Evolutionary conservation across 1,140 invertebrate genomes (phyloP).

Genomic region (Tenebrio molitor): DNA sequence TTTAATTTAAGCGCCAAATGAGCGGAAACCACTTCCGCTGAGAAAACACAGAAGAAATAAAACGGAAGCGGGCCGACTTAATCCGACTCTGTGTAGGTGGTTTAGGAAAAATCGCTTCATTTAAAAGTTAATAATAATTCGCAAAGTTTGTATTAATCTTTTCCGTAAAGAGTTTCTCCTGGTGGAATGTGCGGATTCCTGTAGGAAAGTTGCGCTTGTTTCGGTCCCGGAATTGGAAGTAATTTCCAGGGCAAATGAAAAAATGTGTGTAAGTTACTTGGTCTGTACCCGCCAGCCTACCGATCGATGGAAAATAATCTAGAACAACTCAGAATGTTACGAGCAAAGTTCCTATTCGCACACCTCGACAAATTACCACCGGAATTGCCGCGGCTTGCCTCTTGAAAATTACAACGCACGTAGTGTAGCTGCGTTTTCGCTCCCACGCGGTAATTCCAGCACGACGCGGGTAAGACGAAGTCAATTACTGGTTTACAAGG

Average conservation of each 20-base stretch:
- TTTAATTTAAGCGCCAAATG: conserved; percentile 8
- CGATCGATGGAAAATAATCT: conserved; percentile 55
- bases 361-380: conserved; percentile 50
- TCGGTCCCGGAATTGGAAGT: conserved; percentile 38
- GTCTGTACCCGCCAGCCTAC: conserved; percentile 12
- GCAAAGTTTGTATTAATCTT: conserved; percentile 39
- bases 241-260: conserved; percentile 49
- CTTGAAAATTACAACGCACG: conserved; percentile 44
- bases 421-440: conserved; percentile 35
- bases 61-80: not conserved
- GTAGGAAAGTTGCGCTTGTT: conserved; percentile 21
- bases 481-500: conserved; percentile 42
- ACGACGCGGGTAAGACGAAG: conserved; percentile 24
- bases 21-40: not conserved
- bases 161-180: conserved; percentile 7
- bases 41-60: not conserved
- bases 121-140: conserved; percentile 40
- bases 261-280: conserved; percentile 51
- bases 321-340: conserved; percentile 49
- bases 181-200: conserved; percentile 10
- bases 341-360: conserved; percentile 48
- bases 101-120: conserved; percentile 32
- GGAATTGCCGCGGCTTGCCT: conserved; percentile 42
- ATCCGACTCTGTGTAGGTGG: not conserved
- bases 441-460: conserved; percentile 32